These are phyloP conservation scores for Platycercus adscitus DNA, from an alignment of 2,113 vertebrate species.

Conservation along the genomic window DNA sequence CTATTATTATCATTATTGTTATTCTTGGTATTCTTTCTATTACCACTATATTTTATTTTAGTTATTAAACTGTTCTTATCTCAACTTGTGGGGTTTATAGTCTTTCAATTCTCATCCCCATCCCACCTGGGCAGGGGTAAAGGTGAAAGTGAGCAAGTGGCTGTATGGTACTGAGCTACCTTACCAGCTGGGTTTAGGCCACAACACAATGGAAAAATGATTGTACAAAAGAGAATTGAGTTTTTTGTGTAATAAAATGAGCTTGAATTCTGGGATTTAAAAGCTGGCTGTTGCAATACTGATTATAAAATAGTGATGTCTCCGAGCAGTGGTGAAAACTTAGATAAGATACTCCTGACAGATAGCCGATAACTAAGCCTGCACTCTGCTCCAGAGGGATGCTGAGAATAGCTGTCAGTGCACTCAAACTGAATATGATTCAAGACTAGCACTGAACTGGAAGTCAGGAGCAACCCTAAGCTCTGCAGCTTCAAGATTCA, in stretches of 20 bases:
- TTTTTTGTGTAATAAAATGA: background rate
- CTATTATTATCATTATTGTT: background rate
- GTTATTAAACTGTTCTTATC: background rate
- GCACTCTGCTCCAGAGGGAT: background rate
- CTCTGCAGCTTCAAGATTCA: background rate
- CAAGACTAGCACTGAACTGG: background rate
- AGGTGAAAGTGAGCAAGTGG: background rate
- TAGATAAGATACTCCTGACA: background rate
- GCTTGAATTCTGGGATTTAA: background rate
- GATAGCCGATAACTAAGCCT: background rate
- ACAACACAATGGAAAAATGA: background rate
- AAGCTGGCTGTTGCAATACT: background rate
- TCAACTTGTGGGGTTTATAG: background rate
- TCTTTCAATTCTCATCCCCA: background rate
- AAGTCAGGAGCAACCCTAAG: background rate
- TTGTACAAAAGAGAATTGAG: background rate
- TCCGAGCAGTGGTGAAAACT: background rate
- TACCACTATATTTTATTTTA: background rate
- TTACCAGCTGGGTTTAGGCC: background rate
- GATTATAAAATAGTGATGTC: background rate
- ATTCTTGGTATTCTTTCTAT: background rate
- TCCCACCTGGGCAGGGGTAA: background rate
- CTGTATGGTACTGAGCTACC: background rate
- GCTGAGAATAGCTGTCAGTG: background rate
- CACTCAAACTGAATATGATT: background rate